Conservation (phyloP, 1,140 invertebrate genomes). For the Papilio polytes region DNA sequence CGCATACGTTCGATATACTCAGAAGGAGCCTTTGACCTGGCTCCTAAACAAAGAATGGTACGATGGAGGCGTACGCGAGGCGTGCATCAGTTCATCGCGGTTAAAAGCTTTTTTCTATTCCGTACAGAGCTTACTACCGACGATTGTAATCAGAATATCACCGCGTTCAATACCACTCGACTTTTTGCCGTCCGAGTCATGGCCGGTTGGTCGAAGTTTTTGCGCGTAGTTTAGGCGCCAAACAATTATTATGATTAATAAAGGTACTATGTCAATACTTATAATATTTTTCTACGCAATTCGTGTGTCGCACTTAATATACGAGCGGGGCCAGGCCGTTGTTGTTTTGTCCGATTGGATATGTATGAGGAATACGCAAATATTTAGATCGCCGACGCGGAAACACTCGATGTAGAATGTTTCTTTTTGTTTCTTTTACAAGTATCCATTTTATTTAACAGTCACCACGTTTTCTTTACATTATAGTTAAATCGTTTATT, state of each 20-base stretch:
- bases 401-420: constrained; percentile 6
- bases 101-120: constrained; percentile 21
- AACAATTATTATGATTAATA: constrained; percentile 55
- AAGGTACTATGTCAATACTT: constrained; percentile 31
- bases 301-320: constrained; percentile 46
- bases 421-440: constrained; percentile 13
- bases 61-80: background rate
- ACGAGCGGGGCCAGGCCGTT: constrained; percentile 36
- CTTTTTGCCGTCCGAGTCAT: constrained; percentile 65
- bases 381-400: background rate
- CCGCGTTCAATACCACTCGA: constrained; percentile 45
- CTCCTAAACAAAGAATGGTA: background rate
- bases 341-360: constrained; percentile 46
- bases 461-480: constrained; percentile 2
- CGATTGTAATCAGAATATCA: constrained; percentile 42
- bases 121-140: constrained; percentile 44
- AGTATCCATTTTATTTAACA: constrained; percentile 1
- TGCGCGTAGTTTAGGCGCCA: constrained; percentile 79
- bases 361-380: constrained; percentile 50
- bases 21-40: constrained; percentile 2
- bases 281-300: constrained; percentile 47
- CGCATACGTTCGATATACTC: no score
- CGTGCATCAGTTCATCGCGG: background rate
- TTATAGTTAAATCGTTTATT: constrained; percentile 9
- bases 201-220: constrained; percentile 74